phyloP scores from a whole-genome alignment of 2,113 vertebrate genomes.

The Chloebia gouldiae region DNA sequence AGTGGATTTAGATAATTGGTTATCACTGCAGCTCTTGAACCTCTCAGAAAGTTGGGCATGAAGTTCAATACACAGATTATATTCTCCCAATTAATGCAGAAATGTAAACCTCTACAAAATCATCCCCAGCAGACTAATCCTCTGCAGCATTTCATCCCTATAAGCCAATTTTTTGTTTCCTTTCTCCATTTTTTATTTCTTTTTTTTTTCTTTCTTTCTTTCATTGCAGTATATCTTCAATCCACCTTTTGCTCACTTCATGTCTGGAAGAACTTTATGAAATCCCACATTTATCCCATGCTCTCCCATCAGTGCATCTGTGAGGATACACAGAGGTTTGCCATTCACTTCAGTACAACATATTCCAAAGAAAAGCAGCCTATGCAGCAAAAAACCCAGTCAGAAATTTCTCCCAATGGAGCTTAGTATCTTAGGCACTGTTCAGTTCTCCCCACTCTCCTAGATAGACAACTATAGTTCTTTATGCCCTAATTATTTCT shows the following conservation, averaged over 20 bases:
- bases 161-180: background rate
- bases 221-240: background rate
- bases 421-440: background rate
- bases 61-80: background rate
- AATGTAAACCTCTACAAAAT: background rate
- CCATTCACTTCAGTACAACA: background rate
- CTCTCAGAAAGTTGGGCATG: background rate
- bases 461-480: background rate
- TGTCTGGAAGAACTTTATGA: background rate
- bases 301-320: background rate
- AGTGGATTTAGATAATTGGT: background rate
- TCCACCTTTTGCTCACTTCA: background rate
- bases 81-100: background rate
- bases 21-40: background rate
- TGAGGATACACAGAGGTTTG: background rate
- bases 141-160: background rate
- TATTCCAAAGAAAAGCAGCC: background rate
- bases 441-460: constrained; percentile 1
- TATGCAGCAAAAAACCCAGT: background rate
- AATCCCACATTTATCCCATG: background rate
- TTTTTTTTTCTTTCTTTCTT: background rate
- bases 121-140: background rate
- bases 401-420: background rate
- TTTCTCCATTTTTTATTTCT: background rate
- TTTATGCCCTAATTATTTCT: constrained; percentile 46